These are phyloP conservation scores for Morus bassanus DNA, from an alignment of 2,797 vertebrate species.

Conservation along the genomic window DNA sequence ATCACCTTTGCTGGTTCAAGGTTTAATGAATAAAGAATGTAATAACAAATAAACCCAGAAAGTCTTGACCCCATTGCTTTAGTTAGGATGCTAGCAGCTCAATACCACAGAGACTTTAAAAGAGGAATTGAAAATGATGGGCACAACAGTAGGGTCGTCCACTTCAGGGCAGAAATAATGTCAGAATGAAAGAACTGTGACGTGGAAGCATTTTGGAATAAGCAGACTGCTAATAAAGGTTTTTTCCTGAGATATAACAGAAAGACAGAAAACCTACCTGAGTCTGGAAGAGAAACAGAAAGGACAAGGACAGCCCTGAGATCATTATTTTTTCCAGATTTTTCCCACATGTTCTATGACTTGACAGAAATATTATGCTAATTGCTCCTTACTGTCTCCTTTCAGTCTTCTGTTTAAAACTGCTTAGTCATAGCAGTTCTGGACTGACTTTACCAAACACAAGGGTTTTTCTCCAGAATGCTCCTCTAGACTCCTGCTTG, in stretches of 20 bases:
- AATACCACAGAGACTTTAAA: background rate
- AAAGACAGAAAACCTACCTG: background rate
- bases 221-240: background rate
- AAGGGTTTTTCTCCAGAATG: background rate
- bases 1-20: background rate
- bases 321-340: background rate
- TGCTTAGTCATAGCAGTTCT: background rate
- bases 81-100: background rate
- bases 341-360: background rate
- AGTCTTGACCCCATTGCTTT: background rate
- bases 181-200: background rate
- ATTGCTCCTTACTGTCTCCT: background rate
- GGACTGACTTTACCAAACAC: background rate
- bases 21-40: background rate
- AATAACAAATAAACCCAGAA: background rate
- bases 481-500: background rate
- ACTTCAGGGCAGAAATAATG: background rate
- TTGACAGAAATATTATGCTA: background rate
- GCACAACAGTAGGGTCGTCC: accelerated
- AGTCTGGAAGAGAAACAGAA: background rate
- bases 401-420: background rate
- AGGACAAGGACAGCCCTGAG: background rate
- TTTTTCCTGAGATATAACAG: background rate
- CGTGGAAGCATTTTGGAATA: background rate
- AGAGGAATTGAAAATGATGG: background rate